Conservation (phyloP, 2,797 vertebrate genomes). For the Oreochromis mossambicus region DNA sequence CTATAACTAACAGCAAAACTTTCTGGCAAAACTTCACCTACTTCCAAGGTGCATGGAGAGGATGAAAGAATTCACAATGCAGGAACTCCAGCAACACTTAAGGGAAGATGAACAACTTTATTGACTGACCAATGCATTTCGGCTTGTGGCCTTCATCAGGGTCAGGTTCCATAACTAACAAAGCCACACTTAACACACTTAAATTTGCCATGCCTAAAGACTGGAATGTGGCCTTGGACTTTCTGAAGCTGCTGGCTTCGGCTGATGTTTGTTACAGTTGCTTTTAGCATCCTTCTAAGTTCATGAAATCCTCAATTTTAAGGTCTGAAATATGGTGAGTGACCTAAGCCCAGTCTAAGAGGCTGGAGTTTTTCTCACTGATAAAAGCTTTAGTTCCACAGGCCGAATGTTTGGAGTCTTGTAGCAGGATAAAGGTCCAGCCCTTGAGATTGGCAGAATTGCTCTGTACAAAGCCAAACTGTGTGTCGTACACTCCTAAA, state of each 20-base stretch:
- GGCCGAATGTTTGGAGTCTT: neutral
- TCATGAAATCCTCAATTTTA: neutral
- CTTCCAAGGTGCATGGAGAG: too few species aligned
- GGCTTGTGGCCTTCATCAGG: too few species aligned
- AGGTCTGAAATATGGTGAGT: neutral
- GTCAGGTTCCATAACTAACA: neutral
- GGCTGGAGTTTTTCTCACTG: neutral
- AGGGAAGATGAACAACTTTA: too few species aligned
- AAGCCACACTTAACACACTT: too few species aligned
- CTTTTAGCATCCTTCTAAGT: neutral
- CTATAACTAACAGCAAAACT: too few species aligned
- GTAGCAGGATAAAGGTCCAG: neutral
- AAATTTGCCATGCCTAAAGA: too few species aligned
- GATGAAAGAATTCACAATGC: too few species aligned
- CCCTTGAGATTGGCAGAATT: neutral
- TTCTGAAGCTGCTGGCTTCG: neutral
- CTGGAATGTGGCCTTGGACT: too few species aligned
- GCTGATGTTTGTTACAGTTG: neutral
- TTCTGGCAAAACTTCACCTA: too few species aligned
- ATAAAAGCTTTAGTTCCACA: neutral
- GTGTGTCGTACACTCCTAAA: neutral
- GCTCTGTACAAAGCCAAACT: neutral
- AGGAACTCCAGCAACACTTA: too few species aligned
- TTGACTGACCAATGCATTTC: too few species aligned
- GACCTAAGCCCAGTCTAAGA: neutral